These are phyloP conservation scores for Lamellibrachia luymesi DNA, from an alignment of 1,140 invertebrate species.

Conservation along the genomic window DNA sequence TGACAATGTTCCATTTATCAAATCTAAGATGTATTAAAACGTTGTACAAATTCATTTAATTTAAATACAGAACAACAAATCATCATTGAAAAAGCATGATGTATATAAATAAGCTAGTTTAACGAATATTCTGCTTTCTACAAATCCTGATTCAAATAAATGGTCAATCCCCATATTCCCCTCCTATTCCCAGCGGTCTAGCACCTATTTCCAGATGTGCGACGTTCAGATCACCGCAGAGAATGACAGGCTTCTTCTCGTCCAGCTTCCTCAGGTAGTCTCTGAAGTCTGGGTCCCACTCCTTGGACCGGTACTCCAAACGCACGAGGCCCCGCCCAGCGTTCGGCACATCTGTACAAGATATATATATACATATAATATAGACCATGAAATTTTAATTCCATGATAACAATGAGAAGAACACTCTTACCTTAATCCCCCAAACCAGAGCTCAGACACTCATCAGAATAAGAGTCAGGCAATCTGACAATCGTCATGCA, in stretches of 20 bases:
- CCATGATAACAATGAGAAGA: too few relatives aligned
- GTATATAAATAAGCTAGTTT: not conserved
- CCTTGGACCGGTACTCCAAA: conserved; percentile 77
- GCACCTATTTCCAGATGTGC: conserved; percentile 90
- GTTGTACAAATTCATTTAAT: not conserved
- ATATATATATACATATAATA: too few relatives aligned
- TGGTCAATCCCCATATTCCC: not conserved
- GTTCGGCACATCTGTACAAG: conserved; percentile 73
- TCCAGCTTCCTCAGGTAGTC: conserved; percentile 78
- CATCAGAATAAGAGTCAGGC: too few relatives aligned
- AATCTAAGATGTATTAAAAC: too few relatives aligned
- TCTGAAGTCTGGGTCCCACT: conserved; percentile 86
- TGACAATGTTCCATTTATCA: too few relatives aligned
- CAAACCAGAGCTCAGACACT: too few relatives aligned
- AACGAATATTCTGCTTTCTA: not conserved
- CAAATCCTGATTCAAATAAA: not conserved
- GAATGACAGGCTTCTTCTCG: conserved; percentile 86
- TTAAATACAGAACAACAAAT: too few relatives aligned
- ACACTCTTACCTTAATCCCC: too few relatives aligned
- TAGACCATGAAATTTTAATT: not conserved
- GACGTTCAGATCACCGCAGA: conserved; percentile 97
- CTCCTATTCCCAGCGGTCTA: not conserved
- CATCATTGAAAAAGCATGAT: not conserved
- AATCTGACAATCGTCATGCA: too few relatives aligned
- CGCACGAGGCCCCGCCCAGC: conserved; percentile 79